Percentiles rank a stretch among this genome's conserved stretches.
These are phyloP conservation scores for Aeoliscus strigatus DNA, from an alignment of 2,797 vertebrate genomes.

Conservation along the genomic window DNA sequence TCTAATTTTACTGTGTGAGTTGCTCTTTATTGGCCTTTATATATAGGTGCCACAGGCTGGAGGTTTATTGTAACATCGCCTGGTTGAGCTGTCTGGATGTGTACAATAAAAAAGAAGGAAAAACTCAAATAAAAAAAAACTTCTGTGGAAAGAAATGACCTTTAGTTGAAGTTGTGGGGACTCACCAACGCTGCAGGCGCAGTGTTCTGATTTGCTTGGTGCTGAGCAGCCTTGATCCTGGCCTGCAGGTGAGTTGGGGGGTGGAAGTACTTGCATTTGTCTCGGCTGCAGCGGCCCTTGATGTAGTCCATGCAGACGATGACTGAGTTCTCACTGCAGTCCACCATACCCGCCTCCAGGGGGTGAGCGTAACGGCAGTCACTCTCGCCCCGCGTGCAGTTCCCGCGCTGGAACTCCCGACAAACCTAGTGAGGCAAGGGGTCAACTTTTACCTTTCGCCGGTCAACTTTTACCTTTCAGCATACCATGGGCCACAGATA, in stretches of 20 bases:
- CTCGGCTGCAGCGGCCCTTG: constrained; percentile 94
- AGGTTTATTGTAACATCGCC: too few relatives aligned
- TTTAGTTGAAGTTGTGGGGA: not conserved
- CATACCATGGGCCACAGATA: constrained; percentile 29
- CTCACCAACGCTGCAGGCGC: constrained; percentile 87
- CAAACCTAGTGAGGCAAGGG: constrained; percentile 80
- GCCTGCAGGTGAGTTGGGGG: constrained; percentile 97
- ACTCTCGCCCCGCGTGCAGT: constrained; percentile 94
- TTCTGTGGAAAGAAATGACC: not conserved
- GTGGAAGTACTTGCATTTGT: constrained; percentile 99
- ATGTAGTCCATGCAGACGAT: constrained; percentile 99
- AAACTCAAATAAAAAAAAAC: too few relatives aligned
- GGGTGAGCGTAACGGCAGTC: constrained; percentile 98
- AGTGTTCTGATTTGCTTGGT: constrained; percentile 91
- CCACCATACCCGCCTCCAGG: constrained; percentile 91
- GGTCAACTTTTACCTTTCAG: constrained; percentile 41
- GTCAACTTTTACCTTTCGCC: too few relatives aligned
- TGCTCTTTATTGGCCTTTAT: too few relatives aligned
- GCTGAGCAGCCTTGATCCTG: constrained; percentile 95
- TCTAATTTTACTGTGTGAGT: too few relatives aligned
- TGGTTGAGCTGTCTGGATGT: too few relatives aligned
- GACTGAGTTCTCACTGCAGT: constrained; percentile 94
- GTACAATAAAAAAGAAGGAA: too few relatives aligned
- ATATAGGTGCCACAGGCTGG: too few relatives aligned
- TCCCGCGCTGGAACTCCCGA: constrained; percentile 96